Base-by-base conservation (phyloP, 2,888 invertebrate species). In the Eristalis arbustorum region DNA sequence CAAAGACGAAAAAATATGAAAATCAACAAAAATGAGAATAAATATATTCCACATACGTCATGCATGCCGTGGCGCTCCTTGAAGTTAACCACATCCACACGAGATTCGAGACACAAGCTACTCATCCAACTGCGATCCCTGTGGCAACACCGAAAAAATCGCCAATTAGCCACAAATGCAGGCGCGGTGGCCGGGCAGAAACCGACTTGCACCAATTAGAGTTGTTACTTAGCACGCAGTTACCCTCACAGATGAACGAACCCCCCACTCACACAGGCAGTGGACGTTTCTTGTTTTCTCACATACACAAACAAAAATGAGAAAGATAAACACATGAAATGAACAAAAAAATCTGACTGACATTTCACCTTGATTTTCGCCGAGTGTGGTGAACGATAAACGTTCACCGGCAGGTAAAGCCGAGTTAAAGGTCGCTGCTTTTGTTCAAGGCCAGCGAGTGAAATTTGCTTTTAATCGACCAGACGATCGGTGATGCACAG, bases 361-460 rank as follows among this genome's bases (percentile, higher is more conserved):
- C 57, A 74, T 82, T 74, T 82, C 57, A 87, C 85, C 85, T 87
- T 85, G 82, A 68, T 82, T 77, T 79, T 71, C 74, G 68, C 34
- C 64, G 56, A 77, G 73, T 64, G 69, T 71, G 23, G 34, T 77
- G 82, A 78, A 78, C 82, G 85, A 87, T 82, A 71, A 87, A 82
- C 64, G 73, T 78, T 62, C 82, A 63, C 59, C 59, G 56, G 23
- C 56, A 64, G 73, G 66, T 74, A 49, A 25, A 69, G 71, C 66
- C 49, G 40, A 68, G 62, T 59, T 69, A 82, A 71, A 77, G 69
- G 85, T 87, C 77, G 74, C 22, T 67, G 78, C 61, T 61, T 87
- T 69, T 69, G 67, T 87, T 87, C 85, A 87, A 87, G 85, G 85
- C 85, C 82, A 77, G 49, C 62, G 22, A 81, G 69, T 77, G 67